A percentile compares a stretch with the other conserved stretches of the same genome.
Evolutionary conservation across 2,888 invertebrate species (phyloP).

Genomic region (Abrostola tripartita): DNA sequence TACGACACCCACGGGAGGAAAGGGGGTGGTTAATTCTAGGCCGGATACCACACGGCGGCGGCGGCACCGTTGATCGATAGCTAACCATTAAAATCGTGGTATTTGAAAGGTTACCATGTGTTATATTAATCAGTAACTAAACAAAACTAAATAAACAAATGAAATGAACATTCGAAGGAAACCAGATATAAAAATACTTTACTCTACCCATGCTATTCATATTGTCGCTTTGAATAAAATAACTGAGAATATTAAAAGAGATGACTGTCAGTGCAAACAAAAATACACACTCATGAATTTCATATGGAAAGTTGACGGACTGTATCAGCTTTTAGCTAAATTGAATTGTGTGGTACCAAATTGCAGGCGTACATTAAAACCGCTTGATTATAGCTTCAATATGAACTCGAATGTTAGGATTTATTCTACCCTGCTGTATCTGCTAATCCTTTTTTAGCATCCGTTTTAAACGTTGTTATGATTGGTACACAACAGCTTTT

Average conservation of each 20-base stretch:
- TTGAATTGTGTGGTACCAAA: constrained; percentile 59
- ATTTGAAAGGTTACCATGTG: background rate
- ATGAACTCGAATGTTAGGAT: constrained; percentile 40
- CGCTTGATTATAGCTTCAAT: constrained; percentile 38
- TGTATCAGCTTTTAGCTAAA: constrained; percentile 74
- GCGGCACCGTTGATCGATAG: too few species aligned
- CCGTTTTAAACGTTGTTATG: constrained; percentile 20
- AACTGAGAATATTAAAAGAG: constrained; percentile 57
- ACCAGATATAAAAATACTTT: constrained; percentile 2
- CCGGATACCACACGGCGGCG: too few species aligned
- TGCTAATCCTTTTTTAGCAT: constrained; percentile 15
- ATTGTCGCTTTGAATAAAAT: constrained; percentile 43
- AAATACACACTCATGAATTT: constrained; percentile 57
- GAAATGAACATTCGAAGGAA: background rate
- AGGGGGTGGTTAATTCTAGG: too few species aligned
- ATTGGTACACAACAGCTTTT: too few species aligned
- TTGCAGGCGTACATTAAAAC: constrained; percentile 41
- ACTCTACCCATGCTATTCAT: constrained; percentile 11
- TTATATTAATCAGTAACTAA: background rate
- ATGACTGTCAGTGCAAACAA: constrained; percentile 52
- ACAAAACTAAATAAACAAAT: constrained; percentile 3
- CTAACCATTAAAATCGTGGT: background rate
- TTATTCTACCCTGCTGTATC: constrained; percentile 37
- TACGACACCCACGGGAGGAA: too few species aligned
- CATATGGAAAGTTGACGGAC: constrained; percentile 52